These are phyloP conservation scores for Cyphomyrus discorhynchus DNA, from an alignment of 2,113 vertebrate species.

Conservation along the genomic window DNA sequence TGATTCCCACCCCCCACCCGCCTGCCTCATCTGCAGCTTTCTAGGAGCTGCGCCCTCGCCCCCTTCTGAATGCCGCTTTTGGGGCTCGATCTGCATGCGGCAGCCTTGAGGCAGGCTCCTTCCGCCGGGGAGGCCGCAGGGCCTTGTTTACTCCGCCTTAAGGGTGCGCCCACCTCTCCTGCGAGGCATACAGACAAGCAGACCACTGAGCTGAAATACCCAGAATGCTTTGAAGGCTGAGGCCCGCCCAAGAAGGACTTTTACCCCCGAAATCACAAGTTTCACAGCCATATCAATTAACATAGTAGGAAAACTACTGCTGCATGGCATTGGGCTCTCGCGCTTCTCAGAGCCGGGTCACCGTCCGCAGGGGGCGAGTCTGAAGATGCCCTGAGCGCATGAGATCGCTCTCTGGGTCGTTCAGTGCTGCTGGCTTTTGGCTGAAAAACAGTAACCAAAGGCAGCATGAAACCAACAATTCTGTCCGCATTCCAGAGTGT, in stretches of 20 bases:
- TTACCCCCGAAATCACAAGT: not conserved
- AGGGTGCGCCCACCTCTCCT: not conserved
- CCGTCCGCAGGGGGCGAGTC: not conserved
- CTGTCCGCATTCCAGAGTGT: not conserved
- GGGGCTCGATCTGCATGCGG: not conserved
- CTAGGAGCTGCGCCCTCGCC: not conserved
- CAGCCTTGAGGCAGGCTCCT: not conserved
- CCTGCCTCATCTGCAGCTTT: not conserved
- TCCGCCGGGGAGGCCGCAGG: not conserved
- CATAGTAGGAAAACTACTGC: not conserved
- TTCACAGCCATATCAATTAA: not conserved
- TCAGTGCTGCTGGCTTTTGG: not conserved
- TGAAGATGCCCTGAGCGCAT: not conserved
- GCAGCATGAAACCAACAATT: not conserved
- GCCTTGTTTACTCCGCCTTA: not conserved
- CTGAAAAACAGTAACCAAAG: not conserved
- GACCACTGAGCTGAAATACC: not conserved
- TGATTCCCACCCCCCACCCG: conserved; percentile 38
- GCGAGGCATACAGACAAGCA: not conserved
- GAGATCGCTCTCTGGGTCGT: not conserved
- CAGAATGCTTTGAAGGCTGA: not conserved
- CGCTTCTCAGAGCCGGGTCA: not conserved
- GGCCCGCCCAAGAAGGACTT: not conserved
- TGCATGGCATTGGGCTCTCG: not conserved
- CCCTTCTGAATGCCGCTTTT: not conserved